Evolutionary conservation across 2,797 vertebrate genomes (phyloP), one percentile per base, ranked within the genome.

Genomic region (Channa striata): DNA sequence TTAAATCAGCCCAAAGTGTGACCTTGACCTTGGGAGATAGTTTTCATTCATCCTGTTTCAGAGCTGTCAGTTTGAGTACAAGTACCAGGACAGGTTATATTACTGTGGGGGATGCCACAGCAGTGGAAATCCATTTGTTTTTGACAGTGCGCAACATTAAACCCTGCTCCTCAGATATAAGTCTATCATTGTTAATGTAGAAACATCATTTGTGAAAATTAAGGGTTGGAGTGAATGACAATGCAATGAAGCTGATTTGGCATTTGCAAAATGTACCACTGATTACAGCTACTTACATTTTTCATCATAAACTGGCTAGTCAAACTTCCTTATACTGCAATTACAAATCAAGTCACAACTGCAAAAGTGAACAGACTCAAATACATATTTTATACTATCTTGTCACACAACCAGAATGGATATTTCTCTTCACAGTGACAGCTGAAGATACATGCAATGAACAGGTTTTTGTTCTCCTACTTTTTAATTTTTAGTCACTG

Each of bases 11-110:
- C 77, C 72, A 57, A 78, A 81, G 53, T 12, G 1, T 71, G 78
- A 87, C 82, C 86, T 87, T 89, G 87, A 89, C 85, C 85, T 81
- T 73, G 65, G 57, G 66, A 72, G 72, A 74, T 8, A 59, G 40
- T 12, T 80, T 61, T 82, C 80, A 60, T 90, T 87, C 82, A 84
- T 62, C 67, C 74, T 6, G 60, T 70, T 69, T 54, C 74, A 68
- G 73, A 68, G 75, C 83, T 84, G 85, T 90, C 87, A 80, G 52
- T 58, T 30, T 80, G 65, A 78, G 70, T 62, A 82, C 58, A 67
- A 73, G 68, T 69, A 69, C 34, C 74, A 20, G 65, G 69, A 78
- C 2, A 12, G 59, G 23, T 87, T 65, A 25, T 72, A 77, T 82
- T 74, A 63, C 64, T 3, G 71, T 5, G 62, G 67, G 37, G 58